phyloP scores from a whole-genome alignment of 1,140 invertebrate species.

The Ylistrum balloti region DNA sequence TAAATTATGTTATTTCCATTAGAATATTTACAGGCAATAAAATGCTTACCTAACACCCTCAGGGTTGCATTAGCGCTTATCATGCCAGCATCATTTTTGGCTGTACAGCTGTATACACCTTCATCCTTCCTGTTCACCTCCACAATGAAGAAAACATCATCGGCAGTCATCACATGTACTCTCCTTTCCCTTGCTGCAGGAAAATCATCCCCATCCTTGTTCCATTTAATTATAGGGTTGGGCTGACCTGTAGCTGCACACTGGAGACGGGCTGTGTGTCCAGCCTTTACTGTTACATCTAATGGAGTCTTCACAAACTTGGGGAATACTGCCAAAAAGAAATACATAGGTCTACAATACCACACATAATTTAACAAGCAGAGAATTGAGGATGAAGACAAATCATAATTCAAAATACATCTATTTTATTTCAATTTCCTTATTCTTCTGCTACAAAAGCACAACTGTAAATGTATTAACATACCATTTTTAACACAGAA shows the following conservation, averaged over 20 bases:
- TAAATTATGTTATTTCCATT: neutral
- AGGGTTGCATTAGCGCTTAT: slow-evolving; percentile 94
- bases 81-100: slow-evolving; percentile 93
- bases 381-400: neutral
- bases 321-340: slow-evolving; percentile 88
- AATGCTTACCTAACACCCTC: slow-evolving; percentile 90
- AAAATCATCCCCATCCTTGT: slow-evolving; percentile 96
- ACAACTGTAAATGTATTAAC: no score
- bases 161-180: slow-evolving; percentile 95
- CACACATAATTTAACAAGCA: neutral
- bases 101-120: slow-evolving; percentile 96
- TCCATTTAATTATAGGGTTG: slow-evolving; percentile 93
- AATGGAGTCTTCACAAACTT: slow-evolving; percentile 92
- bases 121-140: slow-evolving; percentile 93
- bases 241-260: slow-evolving; percentile 96
- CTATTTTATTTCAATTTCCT: neutral
- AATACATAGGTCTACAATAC: neutral
- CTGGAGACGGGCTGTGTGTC: slow-evolving; percentile 92
- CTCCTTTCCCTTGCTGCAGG: slow-evolving; percentile 95
- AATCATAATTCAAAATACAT: neutral
- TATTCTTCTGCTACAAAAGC: neutral
- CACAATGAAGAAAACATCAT: slow-evolving; percentile 96
- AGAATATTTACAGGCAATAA: no score
- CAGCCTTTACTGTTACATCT: slow-evolving; percentile 92
- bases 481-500: no score